phyloP scores from a whole-genome alignment of 2,888 invertebrate species.

The Yponomeuta plumbellus region DNA sequence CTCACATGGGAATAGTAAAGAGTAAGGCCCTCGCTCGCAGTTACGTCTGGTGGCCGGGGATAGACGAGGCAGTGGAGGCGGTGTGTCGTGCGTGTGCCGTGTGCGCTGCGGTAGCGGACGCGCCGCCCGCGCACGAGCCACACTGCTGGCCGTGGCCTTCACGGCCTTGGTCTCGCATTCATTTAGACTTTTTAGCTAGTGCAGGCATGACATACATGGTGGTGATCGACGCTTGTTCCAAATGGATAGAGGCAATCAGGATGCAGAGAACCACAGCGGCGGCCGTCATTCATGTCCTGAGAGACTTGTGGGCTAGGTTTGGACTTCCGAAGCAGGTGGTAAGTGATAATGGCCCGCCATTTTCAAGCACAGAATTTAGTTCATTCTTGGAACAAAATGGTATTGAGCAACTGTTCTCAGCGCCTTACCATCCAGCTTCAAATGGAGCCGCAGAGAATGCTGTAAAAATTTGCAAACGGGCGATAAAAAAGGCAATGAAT shows the following conservation, averaged over 20 bases:
- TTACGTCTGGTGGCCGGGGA: too few relatives aligned
- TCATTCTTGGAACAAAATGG: background rate
- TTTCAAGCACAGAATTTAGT: background rate
- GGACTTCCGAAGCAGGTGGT: background rate
- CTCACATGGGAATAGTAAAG: constrained; percentile 24
- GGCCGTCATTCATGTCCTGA: background rate
- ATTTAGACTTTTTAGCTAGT: constrained; percentile 4
- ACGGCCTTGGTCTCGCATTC: background rate
- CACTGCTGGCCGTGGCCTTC: background rate
- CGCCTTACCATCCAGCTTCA: constrained; percentile 2
- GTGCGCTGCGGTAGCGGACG: background rate
- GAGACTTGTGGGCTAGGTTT: background rate
- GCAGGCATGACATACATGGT: background rate
- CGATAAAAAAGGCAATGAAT: background rate
- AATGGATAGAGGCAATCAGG: background rate
- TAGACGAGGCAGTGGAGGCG: too few relatives aligned
- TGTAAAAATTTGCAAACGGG: constrained; percentile 1
- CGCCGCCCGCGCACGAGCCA: background rate
- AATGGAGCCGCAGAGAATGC: constrained; percentile 7
- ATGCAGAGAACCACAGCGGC: background rate
- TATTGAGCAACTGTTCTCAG: background rate
- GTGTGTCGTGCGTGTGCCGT: background rate
- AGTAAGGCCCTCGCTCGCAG: constrained; percentile 23
- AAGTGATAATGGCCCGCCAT: background rate
- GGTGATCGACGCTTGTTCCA: too few relatives aligned